phyloP scores from a whole-genome alignment of 2,113 vertebrate species.

The Microcebus jonahi region DNA sequence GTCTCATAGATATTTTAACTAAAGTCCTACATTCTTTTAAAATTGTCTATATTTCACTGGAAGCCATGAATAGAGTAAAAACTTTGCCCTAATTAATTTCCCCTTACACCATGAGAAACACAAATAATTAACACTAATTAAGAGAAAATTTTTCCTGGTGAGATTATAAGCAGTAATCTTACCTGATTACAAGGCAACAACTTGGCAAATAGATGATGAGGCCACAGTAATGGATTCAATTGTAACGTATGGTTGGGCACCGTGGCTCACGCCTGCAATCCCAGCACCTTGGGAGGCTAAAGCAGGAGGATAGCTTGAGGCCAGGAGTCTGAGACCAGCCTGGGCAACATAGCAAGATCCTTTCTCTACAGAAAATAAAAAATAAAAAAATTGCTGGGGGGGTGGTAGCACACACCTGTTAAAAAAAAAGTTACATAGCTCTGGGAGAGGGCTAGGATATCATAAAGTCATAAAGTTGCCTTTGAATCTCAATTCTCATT shows the following conservation, averaged over 20 bases:
- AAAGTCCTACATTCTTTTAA: background rate
- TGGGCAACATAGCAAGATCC: too few relatives aligned
- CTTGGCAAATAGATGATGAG: background rate
- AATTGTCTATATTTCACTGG: background rate
- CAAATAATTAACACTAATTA: too few relatives aligned
- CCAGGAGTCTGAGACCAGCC: too few relatives aligned
- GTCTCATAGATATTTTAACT: background rate
- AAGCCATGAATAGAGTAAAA: background rate
- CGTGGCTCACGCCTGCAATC: too few relatives aligned
- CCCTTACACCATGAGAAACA: too few relatives aligned
- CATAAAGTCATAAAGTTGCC: background rate
- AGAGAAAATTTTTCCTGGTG: too few relatives aligned
- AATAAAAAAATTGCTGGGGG: too few relatives aligned
- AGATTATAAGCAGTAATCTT: too few relatives aligned
- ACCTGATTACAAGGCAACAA: background rate
- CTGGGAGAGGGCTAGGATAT: background rate
- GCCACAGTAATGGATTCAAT: background rate
- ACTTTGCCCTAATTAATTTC: background rate
- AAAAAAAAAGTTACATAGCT: background rate
- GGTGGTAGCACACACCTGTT: too few relatives aligned
- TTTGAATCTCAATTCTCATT: conserved; percentile 36
- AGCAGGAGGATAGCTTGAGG: too few relatives aligned
- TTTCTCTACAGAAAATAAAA: too few relatives aligned
- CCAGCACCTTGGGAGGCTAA: too few relatives aligned
- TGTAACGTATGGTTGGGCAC: background rate